Conservation (phyloP, 1,140 invertebrate genomes). For the Gonioctena quinquepunctata region DNA sequence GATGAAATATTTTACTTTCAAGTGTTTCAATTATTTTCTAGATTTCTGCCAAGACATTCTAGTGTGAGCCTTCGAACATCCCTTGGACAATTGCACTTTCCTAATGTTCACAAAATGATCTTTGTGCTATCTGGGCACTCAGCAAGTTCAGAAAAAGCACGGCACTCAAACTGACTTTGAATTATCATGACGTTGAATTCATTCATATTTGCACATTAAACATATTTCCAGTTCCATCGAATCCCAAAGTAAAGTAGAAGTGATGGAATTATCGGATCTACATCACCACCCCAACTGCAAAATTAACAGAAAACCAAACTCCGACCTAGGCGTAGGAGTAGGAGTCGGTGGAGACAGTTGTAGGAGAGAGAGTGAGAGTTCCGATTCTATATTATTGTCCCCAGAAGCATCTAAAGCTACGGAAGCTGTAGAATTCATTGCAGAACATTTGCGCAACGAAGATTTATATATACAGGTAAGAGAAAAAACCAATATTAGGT, state of each 20-base stretch:
- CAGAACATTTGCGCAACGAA: conserved; percentile 95
- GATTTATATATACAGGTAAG: conserved; percentile 95
- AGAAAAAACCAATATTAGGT: too few species aligned
- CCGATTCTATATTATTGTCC: conserved; percentile 85
- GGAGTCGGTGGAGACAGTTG: conserved; percentile 63
- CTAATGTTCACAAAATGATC: neutral
- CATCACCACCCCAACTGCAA: conserved; percentile 96
- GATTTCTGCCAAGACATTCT: too few species aligned
- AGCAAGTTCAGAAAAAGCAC: too few species aligned
- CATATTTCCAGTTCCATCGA: conserved; percentile 52
- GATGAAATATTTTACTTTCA: too few species aligned
- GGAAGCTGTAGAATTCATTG: conserved; percentile 97
- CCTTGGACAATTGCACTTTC: too few species aligned
- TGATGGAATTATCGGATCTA: conserved; percentile 91
- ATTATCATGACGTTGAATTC: too few species aligned
- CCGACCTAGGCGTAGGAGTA: conserved; percentile 67
- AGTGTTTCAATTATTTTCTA: too few species aligned
- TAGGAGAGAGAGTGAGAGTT: conserved; percentile 86
- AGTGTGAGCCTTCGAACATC: too few species aligned
- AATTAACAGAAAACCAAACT: conserved; percentile 78
- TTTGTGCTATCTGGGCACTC: neutral
- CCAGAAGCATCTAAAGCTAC: conserved; percentile 94
- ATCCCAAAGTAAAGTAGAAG: conserved; percentile 80
- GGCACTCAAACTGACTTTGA: too few species aligned
- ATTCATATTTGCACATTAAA: neutral